Conservation (phyloP, 2,797 vertebrate species). For the Hafferia zeledoni region DNA sequence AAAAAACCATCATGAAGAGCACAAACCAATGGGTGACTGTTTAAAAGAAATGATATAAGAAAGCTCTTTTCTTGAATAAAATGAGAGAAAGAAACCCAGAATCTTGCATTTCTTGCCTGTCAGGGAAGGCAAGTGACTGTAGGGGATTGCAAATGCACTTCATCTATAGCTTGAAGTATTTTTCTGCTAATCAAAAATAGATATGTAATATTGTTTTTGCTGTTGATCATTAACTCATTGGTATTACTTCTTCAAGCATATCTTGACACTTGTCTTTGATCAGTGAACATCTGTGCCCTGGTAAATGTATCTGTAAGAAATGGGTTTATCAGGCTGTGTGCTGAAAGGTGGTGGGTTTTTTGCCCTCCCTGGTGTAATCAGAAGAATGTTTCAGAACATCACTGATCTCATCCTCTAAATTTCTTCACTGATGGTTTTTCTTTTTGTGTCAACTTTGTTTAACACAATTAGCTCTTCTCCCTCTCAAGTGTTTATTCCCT, state of each 20-base stretch:
- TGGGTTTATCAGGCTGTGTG: neutral
- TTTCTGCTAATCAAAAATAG: neutral
- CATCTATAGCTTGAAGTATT: neutral
- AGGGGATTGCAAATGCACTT: neutral
- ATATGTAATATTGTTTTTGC: neutral
- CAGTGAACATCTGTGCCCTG: neutral
- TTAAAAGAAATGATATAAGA: neutral
- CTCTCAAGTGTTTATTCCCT: slow-evolving; percentile 19
- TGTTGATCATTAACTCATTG: neutral
- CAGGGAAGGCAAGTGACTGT: neutral
- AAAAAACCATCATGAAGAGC: neutral
- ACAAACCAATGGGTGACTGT: neutral
- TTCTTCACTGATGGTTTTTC: neutral
- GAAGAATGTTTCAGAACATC: neutral
- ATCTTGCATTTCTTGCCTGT: neutral
- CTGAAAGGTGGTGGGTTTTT: neutral
- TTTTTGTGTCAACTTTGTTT: neutral
- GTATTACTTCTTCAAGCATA: neutral
- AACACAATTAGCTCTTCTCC: neutral
- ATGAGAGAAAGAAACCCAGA: neutral
- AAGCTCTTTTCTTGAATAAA: neutral
- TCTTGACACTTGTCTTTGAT: neutral
- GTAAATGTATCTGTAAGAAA: neutral
- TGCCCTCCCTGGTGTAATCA: neutral
- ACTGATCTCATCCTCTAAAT: neutral